Percentiles rank a stretch among this genome's conserved stretches.
Evolutionary conservation across 2,797 vertebrate genomes (phyloP).

Genomic region (Glyptemys insculpta): DNA sequence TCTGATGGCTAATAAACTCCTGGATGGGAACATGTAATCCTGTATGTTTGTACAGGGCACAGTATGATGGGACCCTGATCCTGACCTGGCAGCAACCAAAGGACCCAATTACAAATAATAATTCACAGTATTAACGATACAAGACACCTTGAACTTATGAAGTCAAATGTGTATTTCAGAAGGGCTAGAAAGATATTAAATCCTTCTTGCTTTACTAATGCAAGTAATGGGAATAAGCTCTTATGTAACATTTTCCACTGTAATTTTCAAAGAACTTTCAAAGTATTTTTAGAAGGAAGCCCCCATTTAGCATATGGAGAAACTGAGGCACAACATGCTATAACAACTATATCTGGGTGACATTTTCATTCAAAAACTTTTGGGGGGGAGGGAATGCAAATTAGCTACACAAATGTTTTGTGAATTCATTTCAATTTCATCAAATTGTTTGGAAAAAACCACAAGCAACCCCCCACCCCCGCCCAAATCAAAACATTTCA

Average conservation of each 20-base stretch:
- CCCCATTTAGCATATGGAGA: neutral
- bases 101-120: neutral
- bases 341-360: neutral
- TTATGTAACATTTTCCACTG: neutral
- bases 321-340: neutral
- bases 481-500: neutral
- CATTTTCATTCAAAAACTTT: neutral
- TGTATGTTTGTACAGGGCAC: neutral
- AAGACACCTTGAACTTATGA: neutral
- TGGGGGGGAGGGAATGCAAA: neutral
- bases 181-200: rapidly evolving
- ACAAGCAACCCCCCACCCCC: neutral
- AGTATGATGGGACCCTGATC: neutral
- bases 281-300: neutral
- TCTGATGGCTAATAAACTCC: neutral
- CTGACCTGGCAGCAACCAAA: neutral
- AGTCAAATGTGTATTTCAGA: neutral
- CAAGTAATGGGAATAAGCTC: neutral
- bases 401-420: neutral
- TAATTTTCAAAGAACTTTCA: rapidly evolving
- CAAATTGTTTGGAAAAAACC: neutral
- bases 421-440: neutral
- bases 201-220: rapidly evolving
- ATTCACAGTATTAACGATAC: neutral
- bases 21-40: neutral